phyloP scores from a whole-genome alignment of 2,797 vertebrate species.

The Urophycis tenuis region DNA sequence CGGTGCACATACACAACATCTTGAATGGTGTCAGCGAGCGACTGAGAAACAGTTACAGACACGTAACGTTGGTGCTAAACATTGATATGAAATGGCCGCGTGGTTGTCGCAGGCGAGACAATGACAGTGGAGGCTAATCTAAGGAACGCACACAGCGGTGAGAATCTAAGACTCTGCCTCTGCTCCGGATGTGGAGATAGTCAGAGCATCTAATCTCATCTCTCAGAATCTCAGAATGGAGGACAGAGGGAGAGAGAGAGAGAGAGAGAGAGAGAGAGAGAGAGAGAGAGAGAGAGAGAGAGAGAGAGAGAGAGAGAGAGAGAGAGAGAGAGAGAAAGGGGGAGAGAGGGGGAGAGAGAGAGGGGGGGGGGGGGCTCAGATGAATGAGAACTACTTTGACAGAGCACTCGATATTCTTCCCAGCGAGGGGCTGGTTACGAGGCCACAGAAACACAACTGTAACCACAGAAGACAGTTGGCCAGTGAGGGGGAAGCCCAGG shows the following conservation, averaged over 20 bases:
- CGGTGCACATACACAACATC: not conserved
- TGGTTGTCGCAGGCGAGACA: not conserved
- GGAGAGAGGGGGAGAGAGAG: not conserved
- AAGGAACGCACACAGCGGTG: not conserved
- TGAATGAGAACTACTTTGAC: not conserved
- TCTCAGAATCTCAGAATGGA: not conserved
- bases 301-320: too few species aligned
- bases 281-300: constrained; percentile 10
- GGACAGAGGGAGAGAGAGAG: not conserved
- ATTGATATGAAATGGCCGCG: not conserved
- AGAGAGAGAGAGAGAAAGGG: not conserved
- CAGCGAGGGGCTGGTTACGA: not conserved
- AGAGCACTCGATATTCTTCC: not conserved
- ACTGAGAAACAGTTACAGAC: not conserved
- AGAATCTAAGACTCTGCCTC: not conserved
- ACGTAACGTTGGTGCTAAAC: not conserved
- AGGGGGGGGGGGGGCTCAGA: constrained; percentile 7
- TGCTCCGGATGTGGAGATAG: not conserved
- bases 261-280: not conserved
- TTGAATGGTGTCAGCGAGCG: not conserved
- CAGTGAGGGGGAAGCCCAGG: not conserved
- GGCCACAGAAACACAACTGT: constrained; percentile 1
- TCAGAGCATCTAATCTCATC: not conserved
- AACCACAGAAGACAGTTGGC: not conserved
- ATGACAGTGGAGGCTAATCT: not conserved